Conservation (phyloP, 2,113 vertebrate species). For the Malurus melanocephalus region DNA sequence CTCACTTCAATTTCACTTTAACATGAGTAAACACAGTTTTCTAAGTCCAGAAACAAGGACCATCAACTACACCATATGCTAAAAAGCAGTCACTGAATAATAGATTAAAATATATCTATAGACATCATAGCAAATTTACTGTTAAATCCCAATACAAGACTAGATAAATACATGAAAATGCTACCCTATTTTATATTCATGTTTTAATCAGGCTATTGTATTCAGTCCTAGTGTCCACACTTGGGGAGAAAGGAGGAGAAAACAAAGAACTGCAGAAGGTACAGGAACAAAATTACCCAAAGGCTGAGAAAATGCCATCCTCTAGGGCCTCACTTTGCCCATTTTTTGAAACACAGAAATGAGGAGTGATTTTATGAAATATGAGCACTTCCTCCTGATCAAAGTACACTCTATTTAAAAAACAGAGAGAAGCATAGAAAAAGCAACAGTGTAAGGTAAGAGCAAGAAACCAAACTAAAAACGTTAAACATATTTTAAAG, state of each 20-base stretch:
- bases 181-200: accelerated
- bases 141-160: neutral
- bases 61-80: neutral
- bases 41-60: neutral
- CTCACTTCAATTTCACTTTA: neutral
- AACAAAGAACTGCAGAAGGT: neutral
- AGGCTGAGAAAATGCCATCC: neutral
- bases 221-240: neutral
- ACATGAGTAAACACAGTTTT: neutral
- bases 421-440: neutral
- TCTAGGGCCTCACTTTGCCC: neutral
- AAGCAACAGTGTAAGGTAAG: neutral
- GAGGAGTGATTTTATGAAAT: accelerated
- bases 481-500: neutral
- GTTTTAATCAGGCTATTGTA: neutral
- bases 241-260: neutral
- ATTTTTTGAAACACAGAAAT: neutral
- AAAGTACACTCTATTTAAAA: neutral
- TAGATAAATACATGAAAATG: neutral
- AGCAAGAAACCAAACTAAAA: neutral
- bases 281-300: neutral
- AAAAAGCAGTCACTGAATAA: accelerated
- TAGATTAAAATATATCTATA: neutral
- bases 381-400: neutral
- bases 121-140: neutral